Evolutionary conservation across 2,113 vertebrate genomes (phyloP), one percentile per base, ranked within the genome.

Genomic region (Elgaria multicarinata): DNA sequence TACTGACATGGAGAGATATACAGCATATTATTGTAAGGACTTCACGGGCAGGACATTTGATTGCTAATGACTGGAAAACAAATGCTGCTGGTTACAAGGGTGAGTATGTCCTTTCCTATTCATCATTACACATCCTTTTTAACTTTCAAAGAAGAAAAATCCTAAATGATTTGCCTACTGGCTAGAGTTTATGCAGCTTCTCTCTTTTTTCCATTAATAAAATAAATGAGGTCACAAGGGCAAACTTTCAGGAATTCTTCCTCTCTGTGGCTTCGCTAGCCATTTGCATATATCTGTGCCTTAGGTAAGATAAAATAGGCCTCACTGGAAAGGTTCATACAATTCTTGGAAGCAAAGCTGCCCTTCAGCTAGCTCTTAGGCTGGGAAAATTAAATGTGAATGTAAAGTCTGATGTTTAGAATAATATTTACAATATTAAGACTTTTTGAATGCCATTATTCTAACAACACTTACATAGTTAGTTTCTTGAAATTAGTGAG

Each of bases 21-120:
- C 99, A 99, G 94, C 99, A 99, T 96, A 99, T 99, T 94, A 99
- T 99, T 95, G 99, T 99, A 85, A 99, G 98, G 96, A 99, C 99
- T 46, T 99, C 99, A 87, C 98, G 98, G 95, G 98, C 98, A 22
- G 98, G 99, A 95, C 99, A 99, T 96, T 97, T 99, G 95, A 99
- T 98, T 87, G 99, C 99, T 93, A 98, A 98, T 64, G 99, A 99
- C 97, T 99, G 99, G 99, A 99, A 99, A 98, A 99, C 98, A 86
- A 99, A 99, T 96, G 98, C 98, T 78, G 99, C 99, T 96, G 99
- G 99, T 95, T 99, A 99, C 96, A 99, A 99, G 91, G 99, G 99
- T 99, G 97, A 93, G 96, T 96, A 89, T 36, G 94, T 92, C 89
- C 91, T 96, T 97, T 97, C 93, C 94, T 97, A 87, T 96, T 96